Conservation (phyloP, 2,113 vertebrate genomes). For the Ciconia stormi region DNA sequence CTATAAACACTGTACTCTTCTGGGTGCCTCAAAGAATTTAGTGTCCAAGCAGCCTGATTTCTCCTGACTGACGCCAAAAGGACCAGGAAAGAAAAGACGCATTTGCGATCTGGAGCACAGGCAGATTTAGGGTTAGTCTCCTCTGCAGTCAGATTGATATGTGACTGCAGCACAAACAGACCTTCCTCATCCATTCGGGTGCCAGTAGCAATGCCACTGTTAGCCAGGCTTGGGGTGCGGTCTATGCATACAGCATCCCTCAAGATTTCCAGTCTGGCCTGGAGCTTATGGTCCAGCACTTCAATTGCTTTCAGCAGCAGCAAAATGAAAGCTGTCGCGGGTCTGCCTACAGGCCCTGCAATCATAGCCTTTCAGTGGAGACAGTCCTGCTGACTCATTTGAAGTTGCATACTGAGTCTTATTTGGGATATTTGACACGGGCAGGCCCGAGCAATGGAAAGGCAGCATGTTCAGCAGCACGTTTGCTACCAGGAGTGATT, state of each 20-base stretch:
- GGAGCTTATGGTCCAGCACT: neutral
- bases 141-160: neutral
- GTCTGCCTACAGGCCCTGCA: neutral
- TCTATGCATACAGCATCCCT: rapidly evolving
- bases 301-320: neutral
- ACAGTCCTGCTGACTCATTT: neutral
- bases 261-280: neutral
- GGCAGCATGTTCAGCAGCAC: neutral
- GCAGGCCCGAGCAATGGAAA: neutral
- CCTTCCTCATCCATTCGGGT: neutral
- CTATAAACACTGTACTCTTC: neutral
- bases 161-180: neutral
- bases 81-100: neutral
- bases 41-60: neutral
- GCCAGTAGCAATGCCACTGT: neutral
- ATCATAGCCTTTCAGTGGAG: neutral
- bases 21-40: neutral
- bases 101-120: neutral
- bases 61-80: neutral
- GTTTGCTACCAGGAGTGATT: neutral
- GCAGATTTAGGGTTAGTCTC: neutral
- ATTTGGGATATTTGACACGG: neutral
- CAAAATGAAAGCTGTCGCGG: neutral
- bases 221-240: neutral
- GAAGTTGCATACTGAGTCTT: neutral